Evolutionary conservation across 2,797 vertebrate species (phyloP).

Genomic region (Girardinus metallicus): DNA sequence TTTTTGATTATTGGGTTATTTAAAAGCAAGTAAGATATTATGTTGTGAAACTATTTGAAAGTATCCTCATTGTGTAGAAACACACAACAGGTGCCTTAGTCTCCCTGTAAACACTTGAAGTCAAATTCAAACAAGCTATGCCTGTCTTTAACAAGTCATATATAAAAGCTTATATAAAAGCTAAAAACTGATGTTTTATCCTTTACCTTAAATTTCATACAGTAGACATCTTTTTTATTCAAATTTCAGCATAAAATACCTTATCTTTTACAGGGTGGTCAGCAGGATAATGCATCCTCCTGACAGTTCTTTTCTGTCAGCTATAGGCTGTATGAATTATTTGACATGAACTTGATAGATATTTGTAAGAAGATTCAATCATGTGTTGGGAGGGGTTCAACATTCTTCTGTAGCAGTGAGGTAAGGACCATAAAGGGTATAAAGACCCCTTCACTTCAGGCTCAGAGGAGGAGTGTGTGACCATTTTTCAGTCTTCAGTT

Average conservation of each 20-base stretch:
- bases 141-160: background rate
- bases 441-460: conserved; percentile 46
- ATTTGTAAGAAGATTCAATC: conserved; percentile 60
- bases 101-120: background rate
- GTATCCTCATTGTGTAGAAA: background rate
- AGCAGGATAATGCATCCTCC: background rate
- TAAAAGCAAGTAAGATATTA: background rate
- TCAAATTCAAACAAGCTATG: background rate
- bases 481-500: conserved; percentile 13
- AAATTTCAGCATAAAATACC: background rate
- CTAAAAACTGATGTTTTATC: background rate
- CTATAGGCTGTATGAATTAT: conserved; percentile 51
- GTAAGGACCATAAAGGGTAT: conserved; percentile 66
- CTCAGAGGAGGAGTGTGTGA: conserved; percentile 17
- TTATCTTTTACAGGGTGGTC: background rate
- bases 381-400: conserved; percentile 68
- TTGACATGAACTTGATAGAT: conserved; percentile 75
- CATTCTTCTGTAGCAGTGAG: conserved; percentile 72
- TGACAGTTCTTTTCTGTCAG: conserved; percentile 35
- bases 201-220: background rate
- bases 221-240: background rate
- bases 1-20: background rate
- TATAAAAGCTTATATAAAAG: background rate
- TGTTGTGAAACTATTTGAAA: background rate
- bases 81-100: background rate